Base-by-base conservation (phyloP, 2,113 vertebrate species). In the Arothron firmamentum region DNA sequence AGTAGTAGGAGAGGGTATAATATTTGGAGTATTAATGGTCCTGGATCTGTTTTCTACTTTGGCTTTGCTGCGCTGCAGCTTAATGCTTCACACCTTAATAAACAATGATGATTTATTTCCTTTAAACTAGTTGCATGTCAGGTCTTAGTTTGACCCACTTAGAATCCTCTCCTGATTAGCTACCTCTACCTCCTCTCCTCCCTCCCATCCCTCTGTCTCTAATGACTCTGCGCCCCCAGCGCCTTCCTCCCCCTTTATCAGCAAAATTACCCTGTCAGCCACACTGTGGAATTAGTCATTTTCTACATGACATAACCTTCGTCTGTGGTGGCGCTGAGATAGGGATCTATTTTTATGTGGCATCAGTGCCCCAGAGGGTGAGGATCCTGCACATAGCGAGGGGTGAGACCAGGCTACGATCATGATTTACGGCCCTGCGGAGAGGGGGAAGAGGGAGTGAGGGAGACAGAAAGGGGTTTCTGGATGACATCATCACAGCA, bases 291-390 rank as follows among this genome's bases (percentile, higher is more conserved):
- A 88, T 89, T 86, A 83, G 79, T 89, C 82, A 88, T 89, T 88
- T 85, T 86, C 79, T 83, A 84, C 82, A 82, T 84, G 81, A 84
- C 86, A 82, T 79, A 78, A 88, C 88, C 79, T 38, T 87, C 82
- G 73, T 85, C 85, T 74, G 84, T 77, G 74, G 75, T 84, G 83
- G 83, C 61, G 78, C 83, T 80, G 81, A 84, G 81, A 87, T 85
- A 78, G 79, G 77, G 81, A 87, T 86, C 88, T 88, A 88, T 88
- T 89, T 88, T 88, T 85, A 80, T 81, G 83, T 86, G 75, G 77
- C 84, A 85, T 87, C 82, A 84, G 79, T 49, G 72, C 88, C 82
- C 77, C 71, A 69, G 75, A 74, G 82, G 77, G 82, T 85, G 85
- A 86, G 85, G 82, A 87, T 86, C 76, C 82, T 82, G 78, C 80